Conservation (phyloP, 37 sponge, comb jelly and placozoan genomes). For the Bolinopsis microptera region DNA sequence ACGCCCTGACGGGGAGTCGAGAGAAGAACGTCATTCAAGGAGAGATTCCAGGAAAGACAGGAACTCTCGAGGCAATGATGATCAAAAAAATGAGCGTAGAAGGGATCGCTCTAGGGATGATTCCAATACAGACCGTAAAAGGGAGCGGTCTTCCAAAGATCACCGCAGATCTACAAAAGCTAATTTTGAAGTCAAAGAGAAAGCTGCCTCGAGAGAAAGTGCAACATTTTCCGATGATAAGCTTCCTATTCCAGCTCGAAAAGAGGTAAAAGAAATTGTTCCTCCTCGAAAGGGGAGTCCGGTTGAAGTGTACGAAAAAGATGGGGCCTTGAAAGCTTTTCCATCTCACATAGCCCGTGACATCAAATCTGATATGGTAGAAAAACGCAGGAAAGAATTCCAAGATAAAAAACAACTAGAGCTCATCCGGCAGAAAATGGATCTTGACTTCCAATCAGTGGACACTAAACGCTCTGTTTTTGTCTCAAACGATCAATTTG, state of each 20-base stretch:
- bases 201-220: neutral
- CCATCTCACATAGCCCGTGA: slow-evolving; percentile 4
- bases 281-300: slow-evolving; percentile 6
- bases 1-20: neutral
- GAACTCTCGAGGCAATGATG: neutral
- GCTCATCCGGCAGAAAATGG: slow-evolving; percentile 22
- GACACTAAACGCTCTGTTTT: slow-evolving; percentile 2
- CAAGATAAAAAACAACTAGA: neutral
- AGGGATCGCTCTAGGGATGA: neutral
- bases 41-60: neutral
- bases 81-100: neutral
- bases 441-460: slow-evolving; percentile 15
- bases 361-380: neutral
- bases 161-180: neutral
- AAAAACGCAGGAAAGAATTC: neutral
- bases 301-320: neutral
- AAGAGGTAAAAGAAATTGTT: neutral
- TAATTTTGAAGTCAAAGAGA: neutral
- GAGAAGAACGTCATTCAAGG: neutral
- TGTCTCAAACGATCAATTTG: neutral
- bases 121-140: neutral
- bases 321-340: neutral
- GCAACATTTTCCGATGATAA: neutral
- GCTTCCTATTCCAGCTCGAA: neutral
- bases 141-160: neutral